Evolutionary conservation across 2,113 vertebrate species (phyloP).

Genomic region (Aldabrachelys gigantea): DNA sequence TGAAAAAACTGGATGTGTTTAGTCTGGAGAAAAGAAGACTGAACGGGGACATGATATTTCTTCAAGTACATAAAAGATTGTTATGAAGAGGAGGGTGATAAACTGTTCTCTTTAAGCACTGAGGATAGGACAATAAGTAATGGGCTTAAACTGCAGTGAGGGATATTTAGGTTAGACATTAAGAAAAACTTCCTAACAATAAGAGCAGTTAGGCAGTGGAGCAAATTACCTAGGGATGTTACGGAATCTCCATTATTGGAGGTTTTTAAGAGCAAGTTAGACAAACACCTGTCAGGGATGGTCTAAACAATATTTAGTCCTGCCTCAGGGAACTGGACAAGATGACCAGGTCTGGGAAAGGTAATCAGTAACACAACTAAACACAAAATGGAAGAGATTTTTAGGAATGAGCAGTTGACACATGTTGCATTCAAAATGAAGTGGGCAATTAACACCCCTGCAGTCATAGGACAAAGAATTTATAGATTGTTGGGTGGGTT

Average conservation of each 20-base stretch:
- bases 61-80: not conserved
- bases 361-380: not conserved
- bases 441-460: not conserved
- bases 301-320: not conserved
- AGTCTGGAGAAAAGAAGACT: not conserved
- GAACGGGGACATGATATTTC: not conserved
- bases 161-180: not conserved
- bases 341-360: not conserved
- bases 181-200: not conserved
- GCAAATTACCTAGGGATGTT: not conserved
- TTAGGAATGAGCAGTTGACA: not conserved
- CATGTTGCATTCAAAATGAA: not conserved
- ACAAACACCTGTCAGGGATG: too few species aligned
- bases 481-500: not conserved
- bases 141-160: not conserved
- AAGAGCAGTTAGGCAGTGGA: not conserved
- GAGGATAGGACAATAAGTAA: not conserved
- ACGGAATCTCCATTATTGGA: too few species aligned
- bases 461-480: not conserved
- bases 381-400: not conserved
- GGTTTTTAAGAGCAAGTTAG: too few species aligned
- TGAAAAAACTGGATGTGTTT: not conserved
- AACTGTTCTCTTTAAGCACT: not conserved
- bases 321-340: not conserved
- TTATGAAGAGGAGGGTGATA: not conserved